These are phyloP conservation scores for Dicrurus megarhynchus DNA, from an alignment of 2,113 vertebrate genomes.

Conservation along the genomic window DNA sequence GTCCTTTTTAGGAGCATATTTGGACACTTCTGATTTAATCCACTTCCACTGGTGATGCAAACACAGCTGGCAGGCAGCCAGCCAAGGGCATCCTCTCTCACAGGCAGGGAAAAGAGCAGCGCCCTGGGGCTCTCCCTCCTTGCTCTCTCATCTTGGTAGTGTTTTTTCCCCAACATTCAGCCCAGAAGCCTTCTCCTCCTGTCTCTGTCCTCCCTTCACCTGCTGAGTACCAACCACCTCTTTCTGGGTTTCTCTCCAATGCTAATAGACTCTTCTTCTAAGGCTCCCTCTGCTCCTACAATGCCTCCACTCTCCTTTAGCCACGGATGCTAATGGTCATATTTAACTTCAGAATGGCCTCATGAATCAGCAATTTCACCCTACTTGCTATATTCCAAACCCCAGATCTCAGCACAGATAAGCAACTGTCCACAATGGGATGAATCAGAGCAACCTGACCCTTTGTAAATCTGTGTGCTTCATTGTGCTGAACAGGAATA, in stretches of 20 bases:
- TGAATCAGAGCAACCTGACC: background rate
- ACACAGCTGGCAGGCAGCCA: background rate
- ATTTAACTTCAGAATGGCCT: background rate
- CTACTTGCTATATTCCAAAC: background rate
- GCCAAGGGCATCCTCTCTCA: background rate
- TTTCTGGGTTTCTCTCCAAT: background rate
- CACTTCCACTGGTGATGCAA: background rate
- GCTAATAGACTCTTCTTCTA: background rate
- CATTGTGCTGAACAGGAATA: background rate
- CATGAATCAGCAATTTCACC: background rate
- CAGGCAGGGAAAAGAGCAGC: background rate
- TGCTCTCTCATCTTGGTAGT: background rate
- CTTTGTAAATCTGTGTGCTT: background rate
- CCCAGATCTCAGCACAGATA: background rate
- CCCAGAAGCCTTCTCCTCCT: background rate
- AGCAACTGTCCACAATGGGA: background rate
- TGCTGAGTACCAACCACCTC: background rate
- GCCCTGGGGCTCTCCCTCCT: background rate
- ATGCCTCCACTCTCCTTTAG: background rate
- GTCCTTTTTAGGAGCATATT: background rate
- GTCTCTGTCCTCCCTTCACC: background rate
- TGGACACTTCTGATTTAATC: background rate
- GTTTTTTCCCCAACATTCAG: background rate
- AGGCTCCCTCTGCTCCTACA: background rate
- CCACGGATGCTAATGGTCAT: background rate